phyloP scores from a whole-genome alignment of 2,113 vertebrate species.

The Anolis sagrei region DNA sequence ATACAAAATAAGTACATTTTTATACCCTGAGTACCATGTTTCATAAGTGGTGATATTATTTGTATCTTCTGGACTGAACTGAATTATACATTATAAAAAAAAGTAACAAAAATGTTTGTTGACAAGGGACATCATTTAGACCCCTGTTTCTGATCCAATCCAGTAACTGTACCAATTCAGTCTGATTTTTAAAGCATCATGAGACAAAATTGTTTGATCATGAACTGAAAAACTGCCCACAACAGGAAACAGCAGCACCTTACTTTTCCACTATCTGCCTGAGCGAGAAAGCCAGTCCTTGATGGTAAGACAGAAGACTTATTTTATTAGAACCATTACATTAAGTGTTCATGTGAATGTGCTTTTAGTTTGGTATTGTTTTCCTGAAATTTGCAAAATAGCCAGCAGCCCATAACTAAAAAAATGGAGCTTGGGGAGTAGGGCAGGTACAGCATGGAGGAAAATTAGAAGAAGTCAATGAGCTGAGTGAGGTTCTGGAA shows the following conservation, averaged over 20 bases:
- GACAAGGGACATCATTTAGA: neutral
- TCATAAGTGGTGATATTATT: neutral
- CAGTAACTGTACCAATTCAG: neutral
- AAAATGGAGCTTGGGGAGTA: neutral
- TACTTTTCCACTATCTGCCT: neutral
- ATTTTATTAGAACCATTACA: neutral
- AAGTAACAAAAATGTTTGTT: conserved; percentile 18
- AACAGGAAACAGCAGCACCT: neutral
- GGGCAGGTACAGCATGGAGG: neutral
- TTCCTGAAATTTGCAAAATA: neutral
- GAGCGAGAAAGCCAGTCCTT: fast-evolving
- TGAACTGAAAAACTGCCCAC: neutral
- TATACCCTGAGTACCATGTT: neutral
- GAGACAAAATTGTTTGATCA: neutral
- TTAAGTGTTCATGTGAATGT: neutral
- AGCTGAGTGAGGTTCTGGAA: neutral
- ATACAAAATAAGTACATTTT: conserved; percentile 25
- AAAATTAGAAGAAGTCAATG: neutral
- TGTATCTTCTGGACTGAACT: neutral
- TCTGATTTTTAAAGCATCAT: neutral
- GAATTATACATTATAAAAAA: neutral
- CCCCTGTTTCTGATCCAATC: neutral
- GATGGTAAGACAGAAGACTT: neutral
- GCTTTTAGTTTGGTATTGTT: neutral
- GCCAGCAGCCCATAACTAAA: neutral